Evolutionary conservation across 2,888 invertebrate genomes (phyloP), one percentile per base, ranked within the genome.

Genomic region (Campoplex capitator): DNA sequence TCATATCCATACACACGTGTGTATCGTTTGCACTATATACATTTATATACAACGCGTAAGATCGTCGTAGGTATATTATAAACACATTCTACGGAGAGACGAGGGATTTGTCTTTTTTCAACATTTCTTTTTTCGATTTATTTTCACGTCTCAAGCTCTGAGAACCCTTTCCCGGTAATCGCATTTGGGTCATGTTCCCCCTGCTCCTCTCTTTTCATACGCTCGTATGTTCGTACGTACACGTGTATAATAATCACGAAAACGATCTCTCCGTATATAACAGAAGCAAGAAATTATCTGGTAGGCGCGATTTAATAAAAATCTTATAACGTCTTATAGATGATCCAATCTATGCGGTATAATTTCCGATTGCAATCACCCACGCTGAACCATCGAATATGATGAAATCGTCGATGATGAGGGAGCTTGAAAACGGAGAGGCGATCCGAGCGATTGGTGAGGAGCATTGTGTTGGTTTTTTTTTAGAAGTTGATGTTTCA

Each of bases 101-200:
- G 77, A 51, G 65, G 42, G 73, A 71, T 78, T 73, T 56, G 68
- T 48, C 54, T 51, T n/a, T 74, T 65, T 73, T 62, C 16, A n/a
- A 16, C 28, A 62, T 32, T 32, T 32, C 32, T 84, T 79, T 32
- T 62, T 84, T 79, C 48, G 35, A 79, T 75, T 65, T 54, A 13
- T 35, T 74, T 73, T 74, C 54, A 23, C n/a, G 16, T 35, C 48
- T 58, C 73, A 35, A 65, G 28, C 73, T 45, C 65, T 48, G 65
- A 77, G 77, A 54, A 82, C 48, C 76, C 71, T 80, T 86, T 79
- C 79, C 58, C 54, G 76, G 79, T 83, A 80, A 79, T 80, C 76
- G 76, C 79, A 86, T 86, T 83, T 80, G 71, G 86, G 86, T 83
- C 86, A 76, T 78, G 51, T 86, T 86, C 35, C 73, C 45, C 73